A percentile compares a stretch with the other conserved stretches of the same genome.
Conservation (phyloP, 2,888 invertebrate species). For the Muscina levida region DNA sequence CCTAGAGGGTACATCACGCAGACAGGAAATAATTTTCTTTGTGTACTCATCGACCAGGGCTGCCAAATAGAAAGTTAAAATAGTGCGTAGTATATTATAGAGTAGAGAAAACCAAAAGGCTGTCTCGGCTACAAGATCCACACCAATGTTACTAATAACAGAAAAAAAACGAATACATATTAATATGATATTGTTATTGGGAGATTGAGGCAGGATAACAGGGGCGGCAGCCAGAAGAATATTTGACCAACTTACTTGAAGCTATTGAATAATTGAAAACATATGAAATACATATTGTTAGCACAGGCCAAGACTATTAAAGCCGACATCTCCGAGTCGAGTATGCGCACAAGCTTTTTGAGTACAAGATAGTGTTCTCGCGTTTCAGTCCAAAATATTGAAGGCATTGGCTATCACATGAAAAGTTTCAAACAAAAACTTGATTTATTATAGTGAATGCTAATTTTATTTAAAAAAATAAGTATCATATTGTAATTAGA, state of each 20-base stretch:
- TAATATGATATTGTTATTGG: not conserved
- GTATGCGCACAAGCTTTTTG: conserved; percentile 82
- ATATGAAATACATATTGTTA: conserved; percentile 88
- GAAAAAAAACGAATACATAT: no score
- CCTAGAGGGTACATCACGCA: conserved; percentile 79
- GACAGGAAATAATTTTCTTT: conserved; percentile 79
- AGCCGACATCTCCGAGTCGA: conserved; percentile 84
- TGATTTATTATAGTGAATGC: no score
- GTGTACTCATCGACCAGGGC: conserved; percentile 82
- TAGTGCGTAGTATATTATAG: conserved; percentile 81
- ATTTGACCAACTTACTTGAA: conserved; percentile 76
- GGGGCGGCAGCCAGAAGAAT: not conserved
- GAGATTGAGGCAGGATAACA: not conserved
- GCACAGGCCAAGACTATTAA: conserved; percentile 85
- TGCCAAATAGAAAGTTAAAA: conserved; percentile 81
- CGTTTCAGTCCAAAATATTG: conserved; percentile 83
- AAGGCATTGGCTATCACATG: conserved; percentile 71
- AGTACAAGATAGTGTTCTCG: conserved; percentile 85
- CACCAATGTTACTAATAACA: conserved; percentile 73
- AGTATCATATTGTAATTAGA: not conserved
- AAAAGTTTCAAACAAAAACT: no score
- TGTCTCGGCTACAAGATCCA: conserved; percentile 78
- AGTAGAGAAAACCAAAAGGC: conserved; percentile 82
- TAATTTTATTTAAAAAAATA: not conserved
- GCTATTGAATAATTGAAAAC: conserved; percentile 85